Base-by-base conservation (phyloP, 2,113 vertebrate genomes). In the Melanerpes formicivorus region DNA sequence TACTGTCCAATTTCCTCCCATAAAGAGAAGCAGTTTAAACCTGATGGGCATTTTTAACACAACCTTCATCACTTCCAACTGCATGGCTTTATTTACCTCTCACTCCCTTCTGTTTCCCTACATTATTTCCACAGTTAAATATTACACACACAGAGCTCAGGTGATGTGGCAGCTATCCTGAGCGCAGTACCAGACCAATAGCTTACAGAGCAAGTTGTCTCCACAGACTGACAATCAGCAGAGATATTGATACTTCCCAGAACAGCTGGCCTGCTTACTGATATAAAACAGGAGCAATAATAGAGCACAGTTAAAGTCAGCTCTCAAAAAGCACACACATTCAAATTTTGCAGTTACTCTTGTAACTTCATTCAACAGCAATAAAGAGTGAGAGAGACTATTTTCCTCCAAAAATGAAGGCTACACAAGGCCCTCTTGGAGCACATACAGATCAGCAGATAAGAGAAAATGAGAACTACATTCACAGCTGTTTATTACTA, bases 1-100 rank as follows among this genome's bases (percentile, higher is more conserved):
- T 23, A 15, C 48, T 59, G 11, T 30, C 32, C 30, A 40, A 64
- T 9, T 4, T 74, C 29, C 10, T 37, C 29, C 59, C 65, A 72
- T 48, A 75, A 44, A 48, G 44, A 54, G 79, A 82, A 55, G 10
- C 11, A 12, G 1, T 9, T 30, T 80, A 65, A 48, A 62, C 18
- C 22, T 67, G 44, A 30, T 37, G 27, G 5, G 29, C 14, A 12
- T 58, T 63, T 84, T 50, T 72, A 85, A 82, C 6, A 23, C 2
- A 29, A 63, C 40, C 9, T 59, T 63, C 37, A 71, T 9, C 32
- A 59, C 19, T 29, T n/a, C 42, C 18, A 44, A 8, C 40, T 65
- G 4, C 26, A 58, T 0, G 0, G 14, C 34, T n/a, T 14, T 14
- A 23, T 40, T 58, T 26, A 14, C 23, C 26, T 10, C n/a, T 58